These are phyloP conservation scores for Spilarctia lutea DNA, from an alignment of 2,888 invertebrate species.

Conservation along the genomic window DNA sequence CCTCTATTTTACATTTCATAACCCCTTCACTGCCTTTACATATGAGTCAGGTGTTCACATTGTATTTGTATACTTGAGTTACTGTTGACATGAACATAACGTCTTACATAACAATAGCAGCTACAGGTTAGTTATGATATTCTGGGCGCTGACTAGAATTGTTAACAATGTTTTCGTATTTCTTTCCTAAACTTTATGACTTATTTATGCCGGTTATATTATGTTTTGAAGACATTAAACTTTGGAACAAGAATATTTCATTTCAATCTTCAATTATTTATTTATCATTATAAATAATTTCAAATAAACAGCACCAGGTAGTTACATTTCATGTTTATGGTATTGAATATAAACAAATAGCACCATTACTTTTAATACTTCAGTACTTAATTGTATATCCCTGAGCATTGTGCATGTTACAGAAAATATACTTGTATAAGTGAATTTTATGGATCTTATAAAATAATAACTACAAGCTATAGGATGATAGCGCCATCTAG, in stretches of 20 bases:
- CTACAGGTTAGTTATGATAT: slow-evolving; percentile 52
- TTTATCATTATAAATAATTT: background rate
- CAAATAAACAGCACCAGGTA: background rate
- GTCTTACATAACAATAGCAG: slow-evolving; percentile 57
- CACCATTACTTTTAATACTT: background rate
- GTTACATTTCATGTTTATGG: background rate
- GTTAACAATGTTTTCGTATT: slow-evolving; percentile 50
- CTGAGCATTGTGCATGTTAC: background rate
- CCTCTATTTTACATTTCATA: background rate
- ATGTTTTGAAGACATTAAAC: background rate
- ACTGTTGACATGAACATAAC: slow-evolving; percentile 46
- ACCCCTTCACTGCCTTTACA: background rate
- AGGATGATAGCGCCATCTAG: slow-evolving; percentile 31
- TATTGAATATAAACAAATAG: background rate
- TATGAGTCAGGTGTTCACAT: slow-evolving; percentile 20
- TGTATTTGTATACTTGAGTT: slow-evolving; percentile 26
- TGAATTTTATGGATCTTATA: background rate
- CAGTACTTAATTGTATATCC: background rate
- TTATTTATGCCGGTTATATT: background rate
- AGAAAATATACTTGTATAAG: background rate
- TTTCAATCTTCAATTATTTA: background rate
- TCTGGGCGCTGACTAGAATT: slow-evolving; percentile 58
- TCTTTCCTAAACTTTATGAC: slow-evolving; percentile 1
- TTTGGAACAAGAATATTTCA: background rate
- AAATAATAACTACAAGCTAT: background rate